Evolutionary conservation across 2,113 vertebrate species (phyloP).

Genomic region (Prinia subflava): DNA sequence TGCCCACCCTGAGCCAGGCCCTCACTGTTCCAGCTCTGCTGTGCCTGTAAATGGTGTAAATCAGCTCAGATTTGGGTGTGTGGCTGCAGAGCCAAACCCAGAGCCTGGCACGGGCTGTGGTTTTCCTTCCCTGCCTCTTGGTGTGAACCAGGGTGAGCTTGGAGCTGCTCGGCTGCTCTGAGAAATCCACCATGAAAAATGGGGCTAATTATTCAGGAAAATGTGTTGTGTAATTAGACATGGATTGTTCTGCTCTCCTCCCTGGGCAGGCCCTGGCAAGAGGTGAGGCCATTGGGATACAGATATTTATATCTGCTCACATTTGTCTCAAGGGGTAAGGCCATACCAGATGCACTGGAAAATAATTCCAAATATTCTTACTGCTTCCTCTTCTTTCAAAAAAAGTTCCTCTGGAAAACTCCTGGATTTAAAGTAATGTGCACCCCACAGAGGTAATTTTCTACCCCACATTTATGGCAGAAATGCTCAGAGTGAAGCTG

Average conservation of each 20-base stretch:
- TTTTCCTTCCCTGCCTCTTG: accelerated
- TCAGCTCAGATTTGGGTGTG: neutral
- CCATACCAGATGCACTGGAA: neutral
- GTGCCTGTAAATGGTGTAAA: neutral
- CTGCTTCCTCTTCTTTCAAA: neutral
- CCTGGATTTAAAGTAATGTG: neutral
- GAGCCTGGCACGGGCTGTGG: accelerated
- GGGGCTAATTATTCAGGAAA: neutral
- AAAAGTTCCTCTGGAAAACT: neutral
- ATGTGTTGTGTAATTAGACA: neutral
- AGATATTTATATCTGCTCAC: neutral
- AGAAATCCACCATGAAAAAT: neutral
- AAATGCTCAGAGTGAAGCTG: neutral
- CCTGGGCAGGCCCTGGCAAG: neutral
- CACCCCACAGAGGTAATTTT: neutral
- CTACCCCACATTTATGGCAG: neutral
- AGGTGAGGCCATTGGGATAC: neutral
- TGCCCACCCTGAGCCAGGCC: neutral
- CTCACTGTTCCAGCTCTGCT: neutral
- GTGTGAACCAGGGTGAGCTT: neutral
- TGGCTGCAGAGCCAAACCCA: neutral
- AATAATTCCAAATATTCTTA: neutral
- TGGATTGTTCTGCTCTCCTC: neutral
- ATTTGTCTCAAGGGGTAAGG: neutral
- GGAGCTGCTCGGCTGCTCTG: neutral